phyloP scores from a whole-genome alignment of 2,113 vertebrate species.

The Podocnemis expansa region DNA sequence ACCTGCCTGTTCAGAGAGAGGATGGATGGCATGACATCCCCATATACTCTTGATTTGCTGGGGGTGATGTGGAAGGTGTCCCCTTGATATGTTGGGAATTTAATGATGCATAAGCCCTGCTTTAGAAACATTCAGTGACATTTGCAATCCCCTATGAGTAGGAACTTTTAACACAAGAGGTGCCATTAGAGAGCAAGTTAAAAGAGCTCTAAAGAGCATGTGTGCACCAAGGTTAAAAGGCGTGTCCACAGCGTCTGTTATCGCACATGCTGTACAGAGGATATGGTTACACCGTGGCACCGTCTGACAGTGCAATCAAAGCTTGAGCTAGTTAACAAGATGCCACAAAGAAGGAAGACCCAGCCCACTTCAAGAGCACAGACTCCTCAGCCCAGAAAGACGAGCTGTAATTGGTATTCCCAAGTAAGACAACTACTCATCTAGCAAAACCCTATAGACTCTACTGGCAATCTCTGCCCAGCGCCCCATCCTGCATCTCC shows the following conservation, averaged over 20 bases:
- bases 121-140: neutral
- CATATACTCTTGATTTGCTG: neutral
- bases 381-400: neutral
- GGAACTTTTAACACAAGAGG: neutral
- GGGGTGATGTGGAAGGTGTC: neutral
- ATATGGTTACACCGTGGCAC: neutral
- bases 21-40: neutral
- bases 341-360: neutral
- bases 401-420: neutral
- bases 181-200: too few relatives aligned
- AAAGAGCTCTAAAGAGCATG: neutral
- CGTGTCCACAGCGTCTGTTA: too few relatives aligned
- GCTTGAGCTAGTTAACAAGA: too few relatives aligned
- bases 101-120: neutral
- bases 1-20: neutral
- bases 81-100: neutral
- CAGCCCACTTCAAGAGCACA: neutral
- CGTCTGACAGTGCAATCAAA: neutral
- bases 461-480: too few relatives aligned
- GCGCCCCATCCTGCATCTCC: too few relatives aligned
- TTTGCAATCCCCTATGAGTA: neutral
- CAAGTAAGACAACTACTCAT: too few relatives aligned
- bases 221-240: neutral
- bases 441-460: too few relatives aligned
- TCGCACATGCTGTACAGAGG: too few relatives aligned